phyloP scores from a whole-genome alignment of 2,888 invertebrate species.

The Thera britannica region DNA sequence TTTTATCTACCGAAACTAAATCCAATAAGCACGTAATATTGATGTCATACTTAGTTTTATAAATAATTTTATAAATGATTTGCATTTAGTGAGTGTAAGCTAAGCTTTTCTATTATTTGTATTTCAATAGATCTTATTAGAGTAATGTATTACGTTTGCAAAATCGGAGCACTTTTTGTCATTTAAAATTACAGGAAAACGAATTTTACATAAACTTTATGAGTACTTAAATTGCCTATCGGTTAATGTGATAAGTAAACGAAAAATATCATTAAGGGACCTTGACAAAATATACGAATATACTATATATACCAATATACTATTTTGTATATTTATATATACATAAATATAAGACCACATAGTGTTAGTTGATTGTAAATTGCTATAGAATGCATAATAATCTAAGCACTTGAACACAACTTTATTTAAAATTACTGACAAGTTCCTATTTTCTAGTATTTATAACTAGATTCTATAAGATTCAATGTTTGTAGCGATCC shows the following conservation, averaged over 20 bases:
- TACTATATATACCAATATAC: slow-evolving; percentile 20
- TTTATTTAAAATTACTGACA: slow-evolving; percentile 15
- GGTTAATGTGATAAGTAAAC: slow-evolving; percentile 40
- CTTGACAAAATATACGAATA: slow-evolving; percentile 39
- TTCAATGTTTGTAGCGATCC: slow-evolving; percentile 11
- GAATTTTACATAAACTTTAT: slow-evolving; percentile 25
- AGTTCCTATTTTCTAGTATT: slow-evolving; percentile 27
- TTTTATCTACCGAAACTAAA: not conserved
- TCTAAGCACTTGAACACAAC: not conserved
- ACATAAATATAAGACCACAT: not conserved
- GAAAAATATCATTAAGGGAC: slow-evolving; percentile 43
- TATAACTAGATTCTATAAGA: slow-evolving; percentile 13
- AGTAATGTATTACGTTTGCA: not conserved
- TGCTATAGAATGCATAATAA: slow-evolving; percentile 13
- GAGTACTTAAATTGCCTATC: slow-evolving; percentile 14
- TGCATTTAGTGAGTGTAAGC: slow-evolving; percentile 42
- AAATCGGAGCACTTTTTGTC: not conserved
- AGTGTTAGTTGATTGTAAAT: slow-evolving; percentile 5
- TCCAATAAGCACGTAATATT: not conserved
- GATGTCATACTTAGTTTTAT: slow-evolving; percentile 4
- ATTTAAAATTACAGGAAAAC: slow-evolving; percentile 1
- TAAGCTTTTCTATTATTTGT: slow-evolving; percentile 34
- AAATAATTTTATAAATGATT: slow-evolving; percentile 5
- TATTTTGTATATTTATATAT: slow-evolving; percentile 8
- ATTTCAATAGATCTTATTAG: slow-evolving; percentile 28